Base-by-base conservation (phyloP, 2,797 vertebrate genomes). In the Pagetopsis macropterus region DNA sequence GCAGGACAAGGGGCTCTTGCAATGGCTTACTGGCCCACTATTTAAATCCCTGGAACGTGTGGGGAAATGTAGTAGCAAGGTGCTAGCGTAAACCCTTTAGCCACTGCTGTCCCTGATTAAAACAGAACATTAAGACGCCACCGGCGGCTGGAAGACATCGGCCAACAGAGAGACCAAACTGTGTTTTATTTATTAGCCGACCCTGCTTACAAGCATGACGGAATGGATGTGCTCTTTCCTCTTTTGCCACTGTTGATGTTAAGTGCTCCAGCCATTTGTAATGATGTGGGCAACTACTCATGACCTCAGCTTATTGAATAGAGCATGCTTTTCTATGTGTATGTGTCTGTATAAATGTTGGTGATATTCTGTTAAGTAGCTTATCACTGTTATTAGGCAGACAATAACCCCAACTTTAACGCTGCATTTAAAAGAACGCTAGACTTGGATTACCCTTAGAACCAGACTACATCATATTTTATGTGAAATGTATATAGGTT, bases 111-210 rank as follows among this genome's bases (percentile, higher is more conserved):
- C 74, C 70, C 72, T 91, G 90, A 94, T 93, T 93, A 92, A 93
- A 92, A 85, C 89, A 75, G 72, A 87, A 90, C 89, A 93, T 93
- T 93, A 93, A 89, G 91, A 92, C 86, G 88, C 89, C 86, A 75
- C 58, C 48, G 65, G 78, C 75, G 33, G 59, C 79, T 66, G 74
- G 81, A 89, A 88, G 76, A 81, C 86, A 70, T 81, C 21, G 61
- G 58, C 79, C 76, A 69, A 75, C 58, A 72, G 72, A 74, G 1
- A 48, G 81, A 79, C 81, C 74, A 81, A 88, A 88, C 67, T 78
- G 72, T 17, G 52, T 58, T 59, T 89, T 88, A 92, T 92, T 91
- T 92, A 92, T 91, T 82, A 84, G 65, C 67, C 13, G 23, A 61
- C 60, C 75, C 75, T 62, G 71, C 73, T 88, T 85, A 88, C 85